Evolutionary conservation across 2,888 invertebrate species (phyloP), one percentile per base, ranked within the genome.

Genomic region (Xylota segnis): DNA sequence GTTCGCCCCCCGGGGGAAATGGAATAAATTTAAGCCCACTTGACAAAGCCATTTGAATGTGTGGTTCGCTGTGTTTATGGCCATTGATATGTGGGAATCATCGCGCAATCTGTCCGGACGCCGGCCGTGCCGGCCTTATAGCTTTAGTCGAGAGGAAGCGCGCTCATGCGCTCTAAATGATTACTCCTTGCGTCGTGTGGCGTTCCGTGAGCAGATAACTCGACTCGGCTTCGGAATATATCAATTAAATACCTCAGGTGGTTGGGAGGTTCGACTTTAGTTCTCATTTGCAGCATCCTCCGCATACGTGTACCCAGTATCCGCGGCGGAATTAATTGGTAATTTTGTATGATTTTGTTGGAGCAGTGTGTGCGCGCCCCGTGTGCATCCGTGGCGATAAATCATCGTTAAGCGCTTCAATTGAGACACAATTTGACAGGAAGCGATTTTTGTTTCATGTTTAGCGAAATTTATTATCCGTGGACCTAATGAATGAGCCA

Each of bases 341-440:
- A 76, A 82, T 86, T 84, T 82, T 82, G 82, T 86, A 76, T 52
- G 76, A 76, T 86, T 76, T 86, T 77, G 71, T 66, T 43, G 52
- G 65, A 54, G 75, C 50, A 56, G 23, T 40, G 56, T 71, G 58
- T 45, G 23, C 27, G 23, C 32, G 27, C 34, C 37, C 14, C 32
- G 32, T 43, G 43, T 43, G 63, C 66, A 68, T 82, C 59, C 52
- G 54, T 61, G 68, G 61, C 54, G 61, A 86, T 86, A 81, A 77
- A 86, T 86, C 86, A 86, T 86, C 76, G 86, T 72, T 86, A 86
- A 86, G 76, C 58, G 52, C 86, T 63, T 68, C 82, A 68, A 86
- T 86, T 82, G 76, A 82, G 86, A 86, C 86, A 82, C 86, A 86
- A 86, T 86, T 86, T 86, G 86, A 82, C 86, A 82, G 72, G 77